Percentiles rank a stretch among this genome's conserved stretches.
Evolutionary conservation across 2,113 vertebrate species (phyloP).

Genomic region (Indicator indicator): DNA sequence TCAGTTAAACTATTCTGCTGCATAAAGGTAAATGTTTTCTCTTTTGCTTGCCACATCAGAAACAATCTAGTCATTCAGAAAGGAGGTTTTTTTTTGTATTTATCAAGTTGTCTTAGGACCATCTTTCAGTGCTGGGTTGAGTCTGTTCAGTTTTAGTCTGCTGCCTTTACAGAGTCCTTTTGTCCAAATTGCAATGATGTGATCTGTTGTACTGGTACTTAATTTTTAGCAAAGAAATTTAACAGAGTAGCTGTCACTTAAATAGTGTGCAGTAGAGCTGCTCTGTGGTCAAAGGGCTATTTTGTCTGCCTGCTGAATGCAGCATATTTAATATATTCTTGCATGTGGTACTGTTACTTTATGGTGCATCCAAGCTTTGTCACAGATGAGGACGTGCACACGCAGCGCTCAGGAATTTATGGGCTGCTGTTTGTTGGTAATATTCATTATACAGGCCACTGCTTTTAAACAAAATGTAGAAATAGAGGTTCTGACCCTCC

Average conservation of each 20-base stretch:
- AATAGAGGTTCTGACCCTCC: conserved; percentile 46
- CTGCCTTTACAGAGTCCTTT: neutral
- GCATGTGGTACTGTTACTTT: neutral
- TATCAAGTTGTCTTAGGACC: neutral
- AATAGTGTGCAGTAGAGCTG: neutral
- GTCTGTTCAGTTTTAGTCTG: neutral
- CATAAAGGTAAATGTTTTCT: neutral
- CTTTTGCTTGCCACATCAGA: neutral
- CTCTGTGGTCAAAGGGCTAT: neutral
- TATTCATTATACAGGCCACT: conserved; percentile 38
- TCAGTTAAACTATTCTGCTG: neutral
- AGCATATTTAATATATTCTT: neutral
- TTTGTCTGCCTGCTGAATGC: neutral
- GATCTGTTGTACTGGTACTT: neutral
- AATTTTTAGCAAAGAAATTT: neutral
- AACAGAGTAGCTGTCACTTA: neutral
- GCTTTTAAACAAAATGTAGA: conserved; percentile 52
- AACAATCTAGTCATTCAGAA: neutral
- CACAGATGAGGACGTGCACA: neutral
- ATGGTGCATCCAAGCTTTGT: neutral
- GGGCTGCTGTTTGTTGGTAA: conserved; percentile 19
- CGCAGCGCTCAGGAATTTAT: neutral
- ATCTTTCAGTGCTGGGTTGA: neutral
- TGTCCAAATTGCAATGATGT: neutral
- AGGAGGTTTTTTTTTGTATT: neutral